phyloP scores from a whole-genome alignment of 1,140 invertebrate genomes.

The Maniola jurtina region DNA sequence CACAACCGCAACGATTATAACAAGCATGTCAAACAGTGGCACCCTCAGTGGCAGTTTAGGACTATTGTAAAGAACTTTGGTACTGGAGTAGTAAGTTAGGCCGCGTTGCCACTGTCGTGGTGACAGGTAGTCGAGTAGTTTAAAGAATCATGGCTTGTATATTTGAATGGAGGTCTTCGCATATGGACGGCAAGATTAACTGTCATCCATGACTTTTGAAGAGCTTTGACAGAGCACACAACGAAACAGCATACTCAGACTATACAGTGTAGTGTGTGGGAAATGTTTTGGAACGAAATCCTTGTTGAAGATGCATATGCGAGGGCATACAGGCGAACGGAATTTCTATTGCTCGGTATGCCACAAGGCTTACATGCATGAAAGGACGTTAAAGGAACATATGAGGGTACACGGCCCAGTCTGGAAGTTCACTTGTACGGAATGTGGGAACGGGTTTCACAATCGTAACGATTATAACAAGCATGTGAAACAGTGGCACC shows the following conservation, averaged over 20 bases:
- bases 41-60: constrained; percentile 65
- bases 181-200: too few species aligned
- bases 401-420: constrained; percentile 82
- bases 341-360: constrained; percentile 81
- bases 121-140: too few species aligned
- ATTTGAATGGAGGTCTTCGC: too few species aligned
- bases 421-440: constrained; percentile 77
- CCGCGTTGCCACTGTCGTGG: background rate
- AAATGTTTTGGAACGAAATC: constrained; percentile 80
- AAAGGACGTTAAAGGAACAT: constrained; percentile 85
- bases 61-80: constrained; percentile 52
- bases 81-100: constrained; percentile 30
- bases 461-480: constrained; percentile 66
- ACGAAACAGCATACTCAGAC: constrained; percentile 78
- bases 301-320: constrained; percentile 84
- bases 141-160: too few species aligned
- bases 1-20: constrained; percentile 65
- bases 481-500: constrained; percentile 70
- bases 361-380: constrained; percentile 82
- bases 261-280: constrained; percentile 78
- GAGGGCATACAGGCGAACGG: constrained; percentile 84
- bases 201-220: too few species aligned
- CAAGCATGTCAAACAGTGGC: constrained; percentile 70
- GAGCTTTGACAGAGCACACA: constrained; percentile 69
- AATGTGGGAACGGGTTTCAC: constrained; percentile 77